phyloP scores from a whole-genome alignment of 1,140 invertebrate genomes.

The Pygmarrhopalites habei region DNA sequence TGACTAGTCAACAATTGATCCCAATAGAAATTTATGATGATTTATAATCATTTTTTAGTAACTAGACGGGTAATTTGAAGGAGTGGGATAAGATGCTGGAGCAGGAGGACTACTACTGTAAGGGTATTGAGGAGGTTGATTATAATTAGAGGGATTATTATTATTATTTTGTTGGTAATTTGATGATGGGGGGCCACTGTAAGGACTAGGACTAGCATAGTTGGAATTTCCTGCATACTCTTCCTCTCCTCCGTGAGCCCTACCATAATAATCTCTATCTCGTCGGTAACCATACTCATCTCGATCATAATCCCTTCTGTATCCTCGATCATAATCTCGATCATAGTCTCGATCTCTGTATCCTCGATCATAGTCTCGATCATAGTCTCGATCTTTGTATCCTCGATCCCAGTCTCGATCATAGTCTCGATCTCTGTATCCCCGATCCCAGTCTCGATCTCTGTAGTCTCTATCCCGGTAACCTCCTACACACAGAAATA shows the following conservation, averaged over 20 bases:
- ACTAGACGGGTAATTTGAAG: neutral
- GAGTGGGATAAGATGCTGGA: neutral
- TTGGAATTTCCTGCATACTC: neutral
- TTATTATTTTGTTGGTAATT: neutral
- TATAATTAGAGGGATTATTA: neutral
- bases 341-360: neutral
- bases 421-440: neutral
- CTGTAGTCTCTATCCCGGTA: neutral
- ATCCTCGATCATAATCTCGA: neutral
- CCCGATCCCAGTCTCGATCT: neutral
- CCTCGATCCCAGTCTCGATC: neutral
- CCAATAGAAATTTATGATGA: neutral
- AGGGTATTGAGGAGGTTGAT: neutral
- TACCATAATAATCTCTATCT: neutral
- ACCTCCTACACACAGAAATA: neutral
- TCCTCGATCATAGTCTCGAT: neutral
- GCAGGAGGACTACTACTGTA: neutral
- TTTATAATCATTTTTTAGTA: neutral
- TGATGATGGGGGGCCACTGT: neutral
- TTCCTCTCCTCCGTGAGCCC: neutral
- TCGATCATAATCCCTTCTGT: neutral
- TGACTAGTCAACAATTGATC: slow-evolving; percentile 6
- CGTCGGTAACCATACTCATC: neutral
- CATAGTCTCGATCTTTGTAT: neutral
- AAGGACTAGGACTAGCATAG: neutral